These are phyloP conservation scores for Acanthis flammea DNA, from an alignment of 2,797 vertebrate species.

Conservation along the genomic window DNA sequence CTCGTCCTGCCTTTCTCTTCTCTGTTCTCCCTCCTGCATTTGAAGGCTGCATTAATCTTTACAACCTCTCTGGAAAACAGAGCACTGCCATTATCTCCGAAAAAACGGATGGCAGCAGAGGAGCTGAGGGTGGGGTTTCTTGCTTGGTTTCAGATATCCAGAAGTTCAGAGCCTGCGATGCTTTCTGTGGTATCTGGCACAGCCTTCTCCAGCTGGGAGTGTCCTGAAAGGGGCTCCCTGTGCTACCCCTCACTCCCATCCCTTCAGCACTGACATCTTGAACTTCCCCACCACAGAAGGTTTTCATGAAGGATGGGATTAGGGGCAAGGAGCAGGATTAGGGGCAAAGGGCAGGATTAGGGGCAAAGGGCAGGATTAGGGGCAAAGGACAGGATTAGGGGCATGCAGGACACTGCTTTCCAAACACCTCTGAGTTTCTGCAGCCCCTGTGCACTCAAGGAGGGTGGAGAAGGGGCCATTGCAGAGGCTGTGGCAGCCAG, in stretches of 20 bases:
- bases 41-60: background rate
- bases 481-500: background rate
- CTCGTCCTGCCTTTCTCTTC: background rate
- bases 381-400: background rate
- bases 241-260: background rate
- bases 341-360: background rate
- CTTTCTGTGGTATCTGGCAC: background rate
- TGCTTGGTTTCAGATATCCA: background rate
- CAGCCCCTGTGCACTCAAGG: background rate
- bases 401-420: background rate
- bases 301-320: no score
- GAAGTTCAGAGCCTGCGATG: background rate
- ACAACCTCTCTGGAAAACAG: background rate
- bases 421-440: background rate
- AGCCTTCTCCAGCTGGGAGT: background rate
- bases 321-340: no score
- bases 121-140: background rate
- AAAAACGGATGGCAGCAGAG: background rate
- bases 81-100: background rate
- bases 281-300: background rate
- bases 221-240: background rate
- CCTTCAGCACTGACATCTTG: background rate
- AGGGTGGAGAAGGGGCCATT: background rate
- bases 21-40: background rate
- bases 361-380: background rate